phyloP scores from a whole-genome alignment of 2,113 vertebrate genomes.

The Aegotheles bennettii region DNA sequence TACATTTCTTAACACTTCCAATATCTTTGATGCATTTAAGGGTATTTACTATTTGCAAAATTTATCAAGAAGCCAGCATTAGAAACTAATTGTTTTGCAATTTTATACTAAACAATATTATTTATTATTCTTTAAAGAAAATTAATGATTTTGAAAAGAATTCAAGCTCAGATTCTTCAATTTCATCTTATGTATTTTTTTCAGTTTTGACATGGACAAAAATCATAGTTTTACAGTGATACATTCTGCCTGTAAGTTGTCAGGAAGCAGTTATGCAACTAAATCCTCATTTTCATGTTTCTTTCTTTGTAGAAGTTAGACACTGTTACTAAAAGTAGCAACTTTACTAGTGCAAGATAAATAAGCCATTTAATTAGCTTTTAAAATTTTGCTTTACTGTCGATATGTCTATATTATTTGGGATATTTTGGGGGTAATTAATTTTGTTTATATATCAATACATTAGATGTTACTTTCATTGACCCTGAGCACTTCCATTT shows the following conservation, averaged over 20 bases:
- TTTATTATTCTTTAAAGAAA: conserved; percentile 3
- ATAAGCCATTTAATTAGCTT: background rate
- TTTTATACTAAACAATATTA: background rate
- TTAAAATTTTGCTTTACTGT: background rate
- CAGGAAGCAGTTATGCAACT: background rate
- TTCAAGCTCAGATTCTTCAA: background rate
- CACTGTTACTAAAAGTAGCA: background rate
- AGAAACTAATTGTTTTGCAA: background rate
- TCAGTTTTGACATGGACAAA: background rate
- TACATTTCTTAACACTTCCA: background rate
- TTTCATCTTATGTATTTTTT: background rate
- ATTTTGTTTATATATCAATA: background rate
- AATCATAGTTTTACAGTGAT: background rate
- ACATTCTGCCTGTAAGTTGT: background rate
- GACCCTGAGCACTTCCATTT: background rate
- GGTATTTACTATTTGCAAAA: background rate
- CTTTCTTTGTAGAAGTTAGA: background rate
- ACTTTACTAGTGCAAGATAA: background rate
- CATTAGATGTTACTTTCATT: background rate
- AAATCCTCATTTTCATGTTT: background rate
- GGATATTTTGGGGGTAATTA: background rate
- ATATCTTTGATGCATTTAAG: background rate
- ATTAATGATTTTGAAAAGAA: background rate
- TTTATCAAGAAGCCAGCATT: background rate
- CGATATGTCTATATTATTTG: background rate